Evolutionary conservation across 2,888 invertebrate species (phyloP), one percentile per base, ranked within the genome.

Genomic region (Rhimphoctona megacephalus): DNA sequence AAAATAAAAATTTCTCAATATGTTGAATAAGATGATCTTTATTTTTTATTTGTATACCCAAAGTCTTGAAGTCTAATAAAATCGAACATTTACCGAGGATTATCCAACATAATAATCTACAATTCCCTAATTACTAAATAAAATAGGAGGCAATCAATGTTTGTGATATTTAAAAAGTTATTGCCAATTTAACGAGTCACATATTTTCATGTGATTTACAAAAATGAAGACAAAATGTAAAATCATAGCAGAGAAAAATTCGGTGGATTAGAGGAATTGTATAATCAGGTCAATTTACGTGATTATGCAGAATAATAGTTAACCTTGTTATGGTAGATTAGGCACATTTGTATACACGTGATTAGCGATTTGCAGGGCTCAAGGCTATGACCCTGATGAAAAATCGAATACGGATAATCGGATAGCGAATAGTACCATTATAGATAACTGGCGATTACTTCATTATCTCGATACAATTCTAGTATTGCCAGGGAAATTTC

Each of bases 381-480:
- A 81, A 81, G 81, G 81, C 54, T 76, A 67, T 52, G 81, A 69
- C 81, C 81, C 74, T 69, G 81, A 54, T 57, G 74, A 74, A 81
- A 74, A 67, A 81, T 81, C 69, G 43, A 74, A 81, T 74, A 57
- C 54, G 67, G 43, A 76, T 76, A 81, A 81, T 30, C 74, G 46
- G 57, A 81, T 76, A 57, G 54, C 9, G 66, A 74, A 54, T 81
- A 81, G 76, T 81, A 74, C 54, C 74, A 81, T 81, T 76, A 57
- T 8, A n/a, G 70, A 61, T 85, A 74, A 80, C 80, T 66, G 11
- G 25, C 67, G 52, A 84, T 84, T 76, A 66, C 80, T 69, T 74
- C 67, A 80, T 85, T 70, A 81, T 30, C 64, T 19, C 46, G 76
- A 76, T 85, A 54, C 80, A 76, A 61, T 22, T 54, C 57, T 46